Percentiles rank a stretch among this genome's conserved stretches.
Evolutionary conservation across 35 echinoderm and acorn worm species (phyloP).

Genomic region (Acanthaster planci): DNA sequence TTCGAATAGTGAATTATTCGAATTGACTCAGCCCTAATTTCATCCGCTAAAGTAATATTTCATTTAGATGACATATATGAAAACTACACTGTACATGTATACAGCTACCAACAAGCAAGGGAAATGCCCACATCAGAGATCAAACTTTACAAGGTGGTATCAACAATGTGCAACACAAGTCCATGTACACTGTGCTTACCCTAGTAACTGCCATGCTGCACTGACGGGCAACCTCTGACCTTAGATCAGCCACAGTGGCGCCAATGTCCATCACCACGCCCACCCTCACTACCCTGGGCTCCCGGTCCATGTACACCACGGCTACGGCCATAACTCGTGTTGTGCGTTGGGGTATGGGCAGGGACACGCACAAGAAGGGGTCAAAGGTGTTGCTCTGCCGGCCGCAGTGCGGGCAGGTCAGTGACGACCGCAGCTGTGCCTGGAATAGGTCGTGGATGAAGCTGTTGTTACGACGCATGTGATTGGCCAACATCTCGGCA

Average conservation of each 20-base stretch:
- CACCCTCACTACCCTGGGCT: slow-evolving; percentile 73
- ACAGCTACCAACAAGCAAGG: too few species aligned
- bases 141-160: too few species aligned
- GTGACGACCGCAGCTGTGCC: slow-evolving; percentile 87
- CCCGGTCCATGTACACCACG: slow-evolving; percentile 81
- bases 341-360: slow-evolving; percentile 89
- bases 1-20: too few species aligned
- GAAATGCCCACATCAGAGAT: too few species aligned
- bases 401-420: slow-evolving; percentile 86
- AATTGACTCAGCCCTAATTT: too few species aligned
- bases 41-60: too few species aligned
- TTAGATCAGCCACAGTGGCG: slow-evolving; percentile 66
- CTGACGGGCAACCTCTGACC: slow-evolving; percentile 67
- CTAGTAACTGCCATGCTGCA: slow-evolving; percentile 86
- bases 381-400: slow-evolving; percentile 98
- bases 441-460: slow-evolving; percentile 99
- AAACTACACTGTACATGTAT: too few species aligned
- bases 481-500: slow-evolving; percentile 91
- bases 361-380: slow-evolving; percentile 90
- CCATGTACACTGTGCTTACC: slow-evolving; percentile 62
- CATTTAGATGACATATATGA: too few species aligned
- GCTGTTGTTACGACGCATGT: slow-evolving; percentile 95
- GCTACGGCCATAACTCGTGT: slow-evolving; percentile 80
- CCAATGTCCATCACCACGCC: slow-evolving; percentile 62
- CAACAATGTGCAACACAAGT: too few species aligned